Evolutionary conservation across 2,113 vertebrate genomes (phyloP).

Genomic region (Eolophus roseicapilla): DNA sequence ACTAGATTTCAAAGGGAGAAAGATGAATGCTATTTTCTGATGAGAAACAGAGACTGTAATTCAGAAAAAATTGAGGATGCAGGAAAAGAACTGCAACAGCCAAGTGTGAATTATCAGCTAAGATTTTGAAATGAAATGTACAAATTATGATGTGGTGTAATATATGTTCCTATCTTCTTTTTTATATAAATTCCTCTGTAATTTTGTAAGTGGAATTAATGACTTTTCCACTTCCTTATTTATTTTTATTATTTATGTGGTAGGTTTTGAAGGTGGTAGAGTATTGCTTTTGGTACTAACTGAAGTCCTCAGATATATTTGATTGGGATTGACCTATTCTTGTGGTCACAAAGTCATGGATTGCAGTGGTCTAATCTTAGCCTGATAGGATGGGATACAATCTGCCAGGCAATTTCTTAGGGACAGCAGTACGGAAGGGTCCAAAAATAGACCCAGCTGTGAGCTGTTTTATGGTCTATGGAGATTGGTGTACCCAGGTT

Average conservation of each 20-base stretch:
- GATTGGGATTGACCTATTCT: neutral
- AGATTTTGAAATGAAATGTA: neutral
- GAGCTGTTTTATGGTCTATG: neutral
- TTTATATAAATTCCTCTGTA: neutral
- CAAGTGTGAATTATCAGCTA: neutral
- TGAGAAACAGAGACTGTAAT: neutral
- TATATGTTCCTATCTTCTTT: neutral
- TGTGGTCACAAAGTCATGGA: neutral
- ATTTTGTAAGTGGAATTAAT: neutral
- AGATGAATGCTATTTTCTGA: neutral
- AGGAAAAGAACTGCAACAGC: neutral
- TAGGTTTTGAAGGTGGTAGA: neutral
- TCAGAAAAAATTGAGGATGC: neutral
- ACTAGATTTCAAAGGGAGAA: neutral
- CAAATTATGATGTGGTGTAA: neutral
- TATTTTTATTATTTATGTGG: neutral
- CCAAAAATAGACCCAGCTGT: neutral
- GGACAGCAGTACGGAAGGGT: rapidly evolving
- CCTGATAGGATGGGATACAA: neutral
- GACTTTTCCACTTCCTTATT: neutral
- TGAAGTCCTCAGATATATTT: neutral
- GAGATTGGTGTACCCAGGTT: neutral
- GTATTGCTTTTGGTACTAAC: neutral
- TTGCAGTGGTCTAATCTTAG: neutral
- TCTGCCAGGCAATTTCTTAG: neutral